Evolutionary conservation across 1,140 invertebrate species (phyloP), one percentile per base, ranked within the genome.

Genomic region (Bombus turneri): DNA sequence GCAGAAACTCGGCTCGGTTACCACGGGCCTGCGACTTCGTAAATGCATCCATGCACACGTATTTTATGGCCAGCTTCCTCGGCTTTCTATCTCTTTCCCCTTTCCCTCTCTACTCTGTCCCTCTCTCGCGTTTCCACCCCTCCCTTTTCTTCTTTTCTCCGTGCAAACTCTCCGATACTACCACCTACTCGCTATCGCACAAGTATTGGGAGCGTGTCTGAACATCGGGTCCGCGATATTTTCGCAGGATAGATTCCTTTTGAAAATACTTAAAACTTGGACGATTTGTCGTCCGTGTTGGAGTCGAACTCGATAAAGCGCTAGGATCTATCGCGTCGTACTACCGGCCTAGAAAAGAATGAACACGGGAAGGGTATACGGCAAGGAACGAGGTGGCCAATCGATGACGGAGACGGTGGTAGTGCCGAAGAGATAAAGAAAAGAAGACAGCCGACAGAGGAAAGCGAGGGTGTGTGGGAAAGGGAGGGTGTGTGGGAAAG

Each of bases 191-290:
- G 62, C 87, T 85, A 68, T 62, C 68, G 57, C 69, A 15, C 12
- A 15, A 53, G 73, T 13, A 78, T 37, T 47, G n/a, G 43, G 25
- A 31, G n/a, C 59, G 41, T 34, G 57, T 37, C 31, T 22, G 64
- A 64, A 47, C 41, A 47, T 75, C 68, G 53, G 39, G 57, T n/a
- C 78, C 25, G 28, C 57, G 87, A 88, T 92, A 92, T 93, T 93
- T 91, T 89, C 81, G 80, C 81, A 78, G 78, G 88, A 91, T 87
- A 77, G 79, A 91, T 91, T 91, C 88, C 86, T 90, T 92, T 93
- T 83, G 83, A 88, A 92, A 93, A 91, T 93, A 94, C 92, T 93
- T 92, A 89, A 93, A 94, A 94, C 88, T 94, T 93, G 79, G 87
- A 78, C 90, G 88, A 93, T 93, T 93, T 91, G 91, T 93, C 90